Percentiles rank a stretch among this genome's conserved stretches.
phyloP scores from a whole-genome alignment of 2,797 vertebrate genomes.

The Cirrhinus mrigala region DNA sequence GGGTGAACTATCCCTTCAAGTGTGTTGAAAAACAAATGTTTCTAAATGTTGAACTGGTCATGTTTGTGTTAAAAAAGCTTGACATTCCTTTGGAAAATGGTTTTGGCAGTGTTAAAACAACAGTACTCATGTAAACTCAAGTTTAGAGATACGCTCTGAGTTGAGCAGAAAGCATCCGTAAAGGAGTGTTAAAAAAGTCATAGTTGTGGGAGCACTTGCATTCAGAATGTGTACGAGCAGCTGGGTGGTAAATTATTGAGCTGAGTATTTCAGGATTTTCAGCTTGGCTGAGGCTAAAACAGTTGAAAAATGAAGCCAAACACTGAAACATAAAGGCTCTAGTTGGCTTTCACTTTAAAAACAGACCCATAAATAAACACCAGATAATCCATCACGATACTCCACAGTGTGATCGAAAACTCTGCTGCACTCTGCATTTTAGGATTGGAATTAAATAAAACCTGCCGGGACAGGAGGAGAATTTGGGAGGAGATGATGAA shows the following conservation, averaged over 20 bases:
- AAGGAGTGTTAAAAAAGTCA: conserved; percentile 56
- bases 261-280: conserved; percentile 57
- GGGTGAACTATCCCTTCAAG: too few relatives aligned
- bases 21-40: conserved; percentile 30
- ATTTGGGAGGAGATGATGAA: conserved; percentile 21
- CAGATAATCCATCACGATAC: conserved; percentile 44
- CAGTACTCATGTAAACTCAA: conserved; percentile 33
- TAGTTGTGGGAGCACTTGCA: conserved; percentile 50
- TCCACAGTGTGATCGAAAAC: conserved; percentile 25
- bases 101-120: conserved; percentile 42
- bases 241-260: conserved; percentile 61
- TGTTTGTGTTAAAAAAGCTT: conserved; percentile 33
- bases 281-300: conserved; percentile 52
- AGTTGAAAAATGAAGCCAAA: conserved; percentile 49
- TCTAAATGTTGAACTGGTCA: conserved; percentile 29
- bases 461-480: conserved; percentile 17
- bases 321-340: conserved; percentile 41
- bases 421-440: conserved; percentile 32
- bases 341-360: conserved; percentile 42
- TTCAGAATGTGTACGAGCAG: conserved; percentile 60
- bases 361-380: conserved; percentile 39
- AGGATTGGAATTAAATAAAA: conserved; percentile 30
- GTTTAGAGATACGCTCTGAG: conserved; percentile 46
- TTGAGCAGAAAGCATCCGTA: conserved; percentile 45
- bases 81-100: conserved; percentile 46